Conservation (phyloP, 2,113 vertebrate genomes). For the Anguilla rostrata region DNA sequence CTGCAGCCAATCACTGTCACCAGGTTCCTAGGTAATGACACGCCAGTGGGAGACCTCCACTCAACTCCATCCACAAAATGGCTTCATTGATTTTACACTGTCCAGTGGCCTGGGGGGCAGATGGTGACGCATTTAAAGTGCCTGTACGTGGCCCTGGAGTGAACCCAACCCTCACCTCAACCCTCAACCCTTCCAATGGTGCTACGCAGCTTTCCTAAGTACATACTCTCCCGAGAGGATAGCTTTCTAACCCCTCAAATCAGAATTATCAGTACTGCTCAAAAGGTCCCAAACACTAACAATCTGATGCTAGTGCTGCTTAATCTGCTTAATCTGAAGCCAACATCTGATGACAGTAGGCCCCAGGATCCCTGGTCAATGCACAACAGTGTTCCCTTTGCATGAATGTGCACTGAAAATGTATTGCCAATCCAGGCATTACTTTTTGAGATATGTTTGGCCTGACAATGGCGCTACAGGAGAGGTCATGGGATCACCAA, state of each 20-base stretch:
- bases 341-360: not conserved
- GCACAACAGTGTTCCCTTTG: too few relatives aligned
- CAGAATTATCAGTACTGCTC: not conserved
- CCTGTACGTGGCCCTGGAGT: not conserved
- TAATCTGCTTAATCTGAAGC: too few relatives aligned
- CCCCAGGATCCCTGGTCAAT: too few relatives aligned
- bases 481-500: too few relatives aligned
- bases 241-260: not conserved
- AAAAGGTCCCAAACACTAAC: too few relatives aligned
- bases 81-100: not conserved
- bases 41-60: not conserved
- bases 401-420: too few relatives aligned
- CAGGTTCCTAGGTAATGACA: not conserved
- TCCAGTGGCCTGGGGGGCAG: not conserved
- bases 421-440: too few relatives aligned
- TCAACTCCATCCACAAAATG: not conserved
- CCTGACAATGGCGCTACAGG: too few relatives aligned
- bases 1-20: not conserved
- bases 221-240: not conserved
- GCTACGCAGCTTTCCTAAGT: too few relatives aligned
- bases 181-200: too few relatives aligned
- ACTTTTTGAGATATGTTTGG: too few relatives aligned
- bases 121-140: not conserved
- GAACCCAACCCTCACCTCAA: not conserved
- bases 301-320: too few relatives aligned